Evolutionary conservation across 1,140 invertebrate species (phyloP).

Genomic region (Trichomalopsis sarcophagae): DNA sequence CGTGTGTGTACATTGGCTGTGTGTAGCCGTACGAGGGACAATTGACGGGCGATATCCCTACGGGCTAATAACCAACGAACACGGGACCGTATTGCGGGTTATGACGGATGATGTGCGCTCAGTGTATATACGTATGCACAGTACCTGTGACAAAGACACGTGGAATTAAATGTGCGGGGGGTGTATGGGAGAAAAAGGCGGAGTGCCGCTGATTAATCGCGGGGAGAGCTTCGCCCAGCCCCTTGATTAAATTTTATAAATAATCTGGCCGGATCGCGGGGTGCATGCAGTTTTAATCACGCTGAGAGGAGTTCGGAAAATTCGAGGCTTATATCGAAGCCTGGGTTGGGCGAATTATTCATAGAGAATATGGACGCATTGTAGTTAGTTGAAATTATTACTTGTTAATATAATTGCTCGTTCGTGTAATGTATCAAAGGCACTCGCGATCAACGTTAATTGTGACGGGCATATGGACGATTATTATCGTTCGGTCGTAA

Average conservation of each 20-base stretch:
- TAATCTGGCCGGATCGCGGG: background rate
- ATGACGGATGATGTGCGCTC: constrained; percentile 60
- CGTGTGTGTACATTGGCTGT: background rate
- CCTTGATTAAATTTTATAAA: background rate
- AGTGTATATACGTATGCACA: constrained; percentile 10
- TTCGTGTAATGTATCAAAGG: too few species aligned
- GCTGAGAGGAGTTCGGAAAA: background rate
- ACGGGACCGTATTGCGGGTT: constrained; percentile 55
- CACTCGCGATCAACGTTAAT: too few species aligned
- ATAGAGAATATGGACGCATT: too few species aligned
- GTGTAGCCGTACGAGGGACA: background rate
- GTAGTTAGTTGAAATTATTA: too few species aligned
- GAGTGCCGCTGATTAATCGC: background rate
- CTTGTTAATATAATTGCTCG: too few species aligned
- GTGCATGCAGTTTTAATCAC: too few species aligned
- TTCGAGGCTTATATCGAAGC: too few species aligned
- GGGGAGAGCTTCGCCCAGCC: background rate
- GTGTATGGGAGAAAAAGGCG: background rate
- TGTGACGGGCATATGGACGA: too few species aligned
- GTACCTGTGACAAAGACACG: background rate
- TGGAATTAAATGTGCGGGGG: background rate
- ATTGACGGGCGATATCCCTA: constrained; percentile 53
- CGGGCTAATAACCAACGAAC: constrained; percentile 63
- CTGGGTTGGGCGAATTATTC: too few species aligned
- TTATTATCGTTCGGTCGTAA: too few species aligned